These are phyloP conservation scores for Tribolium castaneum DNA, from an alignment of 1,140 invertebrate species.

Conservation along the genomic window DNA sequence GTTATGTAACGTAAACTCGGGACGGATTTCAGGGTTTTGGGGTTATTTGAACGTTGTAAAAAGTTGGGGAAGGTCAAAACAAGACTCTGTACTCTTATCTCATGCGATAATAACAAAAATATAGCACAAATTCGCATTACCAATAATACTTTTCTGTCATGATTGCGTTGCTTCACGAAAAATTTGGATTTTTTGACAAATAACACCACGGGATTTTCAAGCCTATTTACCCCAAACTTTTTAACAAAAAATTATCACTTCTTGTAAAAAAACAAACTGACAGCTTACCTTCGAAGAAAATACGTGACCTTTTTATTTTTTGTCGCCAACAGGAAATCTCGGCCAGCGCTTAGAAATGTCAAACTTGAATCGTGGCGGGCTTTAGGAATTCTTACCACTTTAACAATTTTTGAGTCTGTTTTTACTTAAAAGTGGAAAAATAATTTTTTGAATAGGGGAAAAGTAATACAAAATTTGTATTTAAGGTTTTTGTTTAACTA, in stretches of 20 bases:
- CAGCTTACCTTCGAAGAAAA: conserved; percentile 29
- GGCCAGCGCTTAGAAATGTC: not conserved
- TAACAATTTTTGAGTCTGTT: not conserved
- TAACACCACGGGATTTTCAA: not conserved
- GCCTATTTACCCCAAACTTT: not conserved
- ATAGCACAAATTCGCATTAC: conserved; percentile 42
- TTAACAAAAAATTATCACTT: conserved; percentile 11
- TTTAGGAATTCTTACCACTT: not conserved
- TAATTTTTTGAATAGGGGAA: no score
- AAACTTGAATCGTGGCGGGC: not conserved
- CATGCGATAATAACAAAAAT: no score
- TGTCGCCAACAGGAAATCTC: conserved; percentile 28
- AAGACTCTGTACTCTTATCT: not conserved
- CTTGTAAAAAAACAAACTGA: conserved; percentile 13
- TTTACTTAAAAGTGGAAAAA: no score
- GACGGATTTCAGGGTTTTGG: not conserved
- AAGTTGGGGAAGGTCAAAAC: not conserved
- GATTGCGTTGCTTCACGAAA: conserved; percentile 32
- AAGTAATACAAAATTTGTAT: no score
- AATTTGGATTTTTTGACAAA: conserved; percentile 6
- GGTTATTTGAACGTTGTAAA: not conserved
- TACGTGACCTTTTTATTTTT: conserved; percentile 36
- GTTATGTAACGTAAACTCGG: conserved; percentile 40
- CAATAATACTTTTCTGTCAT: conserved; percentile 58
- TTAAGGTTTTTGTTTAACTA: no score